A percentile compares a stretch with the other conserved stretches of the same genome.
Evolutionary conservation across 2,888 invertebrate genomes (phyloP).

Genomic region (Heliothis peltigera): DNA sequence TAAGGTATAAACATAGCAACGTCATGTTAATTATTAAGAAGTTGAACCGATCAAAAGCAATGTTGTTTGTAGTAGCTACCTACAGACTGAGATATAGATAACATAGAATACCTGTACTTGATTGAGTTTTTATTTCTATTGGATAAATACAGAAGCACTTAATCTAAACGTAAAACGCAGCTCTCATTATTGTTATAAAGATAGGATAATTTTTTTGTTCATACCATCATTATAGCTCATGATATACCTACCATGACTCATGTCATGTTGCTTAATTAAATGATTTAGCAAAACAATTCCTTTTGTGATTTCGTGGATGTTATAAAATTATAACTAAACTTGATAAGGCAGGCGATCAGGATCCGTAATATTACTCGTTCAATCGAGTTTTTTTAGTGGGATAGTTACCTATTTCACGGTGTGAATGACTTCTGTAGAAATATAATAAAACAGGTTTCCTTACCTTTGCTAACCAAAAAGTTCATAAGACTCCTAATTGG

Average conservation of each 20-base stretch:
- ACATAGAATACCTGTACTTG: not conserved
- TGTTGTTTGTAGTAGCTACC: not conserved
- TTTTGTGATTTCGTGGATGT: not conserved
- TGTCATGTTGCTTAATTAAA: no score
- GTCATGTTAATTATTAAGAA: conserved; percentile 3
- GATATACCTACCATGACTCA: no score
- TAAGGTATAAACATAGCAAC: no score
- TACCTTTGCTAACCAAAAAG: conserved; percentile 91
- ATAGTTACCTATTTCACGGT: not conserved
- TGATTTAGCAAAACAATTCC: not conserved
- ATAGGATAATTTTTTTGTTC: no score
- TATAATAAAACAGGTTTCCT: conserved; percentile 47
- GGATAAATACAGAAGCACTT: no score
- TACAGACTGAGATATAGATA: not conserved
- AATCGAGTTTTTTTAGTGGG: not conserved
- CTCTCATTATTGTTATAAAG: no score
- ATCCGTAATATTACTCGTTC: not conserved
- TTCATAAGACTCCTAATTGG: conserved; percentile 92
- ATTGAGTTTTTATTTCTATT: not conserved
- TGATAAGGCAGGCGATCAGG: not conserved
- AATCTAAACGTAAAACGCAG: no score
- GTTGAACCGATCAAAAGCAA: not conserved
- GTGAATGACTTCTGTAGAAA: not conserved
- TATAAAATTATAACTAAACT: not conserved
- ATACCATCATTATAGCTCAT: no score